phyloP scores from a whole-genome alignment of 2,113 vertebrate species.

The Ondatra zibethicus region DNA sequence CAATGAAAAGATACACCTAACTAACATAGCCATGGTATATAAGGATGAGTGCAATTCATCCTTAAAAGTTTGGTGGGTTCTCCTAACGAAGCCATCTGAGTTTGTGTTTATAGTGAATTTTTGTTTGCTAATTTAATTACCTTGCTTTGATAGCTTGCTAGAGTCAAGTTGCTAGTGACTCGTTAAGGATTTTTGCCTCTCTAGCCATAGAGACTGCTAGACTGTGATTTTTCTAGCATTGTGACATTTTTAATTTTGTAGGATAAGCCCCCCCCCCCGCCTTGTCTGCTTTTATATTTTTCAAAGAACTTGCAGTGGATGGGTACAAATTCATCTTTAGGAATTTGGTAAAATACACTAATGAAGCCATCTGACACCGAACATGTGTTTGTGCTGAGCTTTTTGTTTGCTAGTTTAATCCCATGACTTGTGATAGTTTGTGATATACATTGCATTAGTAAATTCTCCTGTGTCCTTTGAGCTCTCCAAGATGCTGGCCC shows the following conservation, averaged over 20 bases:
- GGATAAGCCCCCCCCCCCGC: no score
- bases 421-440: neutral
- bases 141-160: neutral
- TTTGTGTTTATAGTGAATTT: neutral
- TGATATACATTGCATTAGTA: neutral
- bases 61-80: neutral
- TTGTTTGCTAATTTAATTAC: neutral
- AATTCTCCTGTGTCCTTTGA: neutral
- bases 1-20: neutral
- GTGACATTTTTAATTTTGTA: no score
- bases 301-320: neutral
- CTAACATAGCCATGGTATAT: neutral
- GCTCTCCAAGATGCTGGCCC: neutral
- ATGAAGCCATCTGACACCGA: neutral
- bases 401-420: neutral
- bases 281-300: neutral
- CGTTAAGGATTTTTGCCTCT: neutral
- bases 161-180: neutral
- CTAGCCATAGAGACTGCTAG: neutral
- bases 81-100: neutral
- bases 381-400: neutral
- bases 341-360: neutral
- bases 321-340: neutral
- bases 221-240: no score
- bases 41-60: neutral